A percentile compares a stretch with the other conserved stretches of the same genome.
Evolutionary conservation across 2,888 invertebrate species (phyloP).

Genomic region (Coremacera marginata): DNA sequence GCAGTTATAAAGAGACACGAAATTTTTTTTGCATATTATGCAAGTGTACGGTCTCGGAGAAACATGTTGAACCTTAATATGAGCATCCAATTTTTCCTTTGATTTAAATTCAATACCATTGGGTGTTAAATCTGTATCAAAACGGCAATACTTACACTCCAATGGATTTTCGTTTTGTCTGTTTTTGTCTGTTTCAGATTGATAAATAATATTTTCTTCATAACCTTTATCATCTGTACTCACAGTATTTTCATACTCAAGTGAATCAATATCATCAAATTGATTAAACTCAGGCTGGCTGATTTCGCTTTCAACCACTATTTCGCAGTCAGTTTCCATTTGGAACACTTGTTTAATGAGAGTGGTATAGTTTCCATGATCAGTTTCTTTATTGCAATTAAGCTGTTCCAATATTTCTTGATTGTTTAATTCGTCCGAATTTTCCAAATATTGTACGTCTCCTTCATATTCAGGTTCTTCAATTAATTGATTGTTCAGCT

Average conservation of each 20-base stretch:
- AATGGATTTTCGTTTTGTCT: background rate
- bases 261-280: too few relatives aligned
- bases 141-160: background rate
- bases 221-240: background rate
- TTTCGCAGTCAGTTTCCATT: too few relatives aligned
- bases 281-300: too few relatives aligned
- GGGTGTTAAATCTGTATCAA: background rate
- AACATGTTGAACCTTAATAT: background rate
- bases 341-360: too few relatives aligned
- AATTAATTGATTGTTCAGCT: background rate
- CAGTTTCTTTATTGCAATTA: background rate
- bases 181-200: background rate
- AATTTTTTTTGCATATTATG: background rate
- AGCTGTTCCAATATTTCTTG: background rate
- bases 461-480: background rate
- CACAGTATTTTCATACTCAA: too few relatives aligned
- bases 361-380: background rate
- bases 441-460: background rate
- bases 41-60: background rate
- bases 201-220: background rate
- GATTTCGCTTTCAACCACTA: too few relatives aligned
- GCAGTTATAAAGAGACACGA: background rate
- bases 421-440: too few relatives aligned
- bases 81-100: background rate
- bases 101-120: background rate